Evolutionary conservation across 35 echinoderm and acorn worm genomes (phyloP).

Genomic region (Amphiura filiformis): DNA sequence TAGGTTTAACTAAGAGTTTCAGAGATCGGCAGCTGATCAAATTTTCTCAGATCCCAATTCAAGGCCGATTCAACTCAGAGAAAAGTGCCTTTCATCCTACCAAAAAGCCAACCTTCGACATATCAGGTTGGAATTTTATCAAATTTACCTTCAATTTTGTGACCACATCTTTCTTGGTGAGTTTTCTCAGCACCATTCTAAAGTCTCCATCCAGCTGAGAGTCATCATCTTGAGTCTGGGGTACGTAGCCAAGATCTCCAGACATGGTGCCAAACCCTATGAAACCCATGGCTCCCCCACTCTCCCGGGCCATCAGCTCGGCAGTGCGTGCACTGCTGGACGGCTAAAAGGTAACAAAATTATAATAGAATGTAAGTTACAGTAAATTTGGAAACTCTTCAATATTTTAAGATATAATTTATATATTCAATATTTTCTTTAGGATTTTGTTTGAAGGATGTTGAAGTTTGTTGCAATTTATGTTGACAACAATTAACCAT

Average conservation of each 20-base stretch:
- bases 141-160: slow-evolving; percentile 93
- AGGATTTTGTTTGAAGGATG: too few species aligned
- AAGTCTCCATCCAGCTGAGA: slow-evolving; percentile 63
- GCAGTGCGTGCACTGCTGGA: slow-evolving; percentile 86
- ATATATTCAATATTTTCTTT: neutral
- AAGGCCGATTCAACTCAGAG: too few species aligned
- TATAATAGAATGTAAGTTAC: neutral
- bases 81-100: too few species aligned
- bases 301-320: slow-evolving; percentile 76
- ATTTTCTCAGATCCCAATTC: too few species aligned
- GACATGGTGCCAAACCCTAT: slow-evolving; percentile 87
- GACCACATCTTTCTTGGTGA: slow-evolving; percentile 86
- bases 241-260: slow-evolving; percentile 87
- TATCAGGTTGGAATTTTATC: too few species aligned
- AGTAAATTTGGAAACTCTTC: neutral
- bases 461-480: too few species aligned
- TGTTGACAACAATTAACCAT: too few species aligned
- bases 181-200: slow-evolving; percentile 77
- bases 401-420: neutral
- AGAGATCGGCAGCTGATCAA: too few species aligned
- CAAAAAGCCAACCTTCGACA: too few species aligned
- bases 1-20: too few species aligned
- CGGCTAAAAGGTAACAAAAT: slow-evolving; percentile 41
- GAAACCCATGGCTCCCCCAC: slow-evolving; percentile 58
- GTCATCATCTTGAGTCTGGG: slow-evolving; percentile 56